Conservation (phyloP, 2,113 vertebrate species). For the Sardina pilchardus region DNA sequence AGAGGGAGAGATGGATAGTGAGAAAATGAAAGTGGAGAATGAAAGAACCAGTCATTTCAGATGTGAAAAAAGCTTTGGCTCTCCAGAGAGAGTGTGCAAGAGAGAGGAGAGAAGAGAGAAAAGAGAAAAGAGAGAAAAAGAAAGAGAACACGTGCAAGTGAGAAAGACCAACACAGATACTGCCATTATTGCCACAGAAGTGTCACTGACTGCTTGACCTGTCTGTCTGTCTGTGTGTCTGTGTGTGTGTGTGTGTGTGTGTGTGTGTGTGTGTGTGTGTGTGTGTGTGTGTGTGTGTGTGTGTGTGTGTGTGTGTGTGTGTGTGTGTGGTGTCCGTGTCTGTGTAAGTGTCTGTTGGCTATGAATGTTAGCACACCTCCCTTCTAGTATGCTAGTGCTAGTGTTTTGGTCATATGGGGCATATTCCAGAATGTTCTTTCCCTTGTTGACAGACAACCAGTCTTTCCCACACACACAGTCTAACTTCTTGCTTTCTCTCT, state of each 20-base stretch:
- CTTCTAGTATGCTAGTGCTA: neutral
- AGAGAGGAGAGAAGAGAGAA: neutral
- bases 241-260: neutral
- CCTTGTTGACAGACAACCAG: neutral
- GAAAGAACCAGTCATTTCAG: neutral
- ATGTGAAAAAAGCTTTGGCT: too few species aligned
- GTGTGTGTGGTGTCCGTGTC: neutral
- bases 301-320: neutral
- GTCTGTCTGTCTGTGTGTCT: neutral
- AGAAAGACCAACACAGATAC: neutral
- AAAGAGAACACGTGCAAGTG: neutral
- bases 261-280: slow-evolving; percentile 8
- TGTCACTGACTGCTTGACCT: neutral
- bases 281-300: slow-evolving; percentile 7
- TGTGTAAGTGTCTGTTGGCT: neutral
- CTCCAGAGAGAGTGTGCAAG: neutral
- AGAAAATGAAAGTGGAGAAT: neutral
- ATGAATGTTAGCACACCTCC: neutral
- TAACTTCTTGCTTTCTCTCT: neutral
- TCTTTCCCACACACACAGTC: slow-evolving; percentile 12
- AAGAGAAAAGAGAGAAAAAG: neutral
- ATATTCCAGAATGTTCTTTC: slow-evolving; percentile 4
- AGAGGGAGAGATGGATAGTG: neutral
- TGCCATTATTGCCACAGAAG: neutral
- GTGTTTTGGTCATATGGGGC: neutral